Evolutionary conservation across 1,140 invertebrate genomes (phyloP).

Genomic region (Panagrolaimus sp.): DNA sequence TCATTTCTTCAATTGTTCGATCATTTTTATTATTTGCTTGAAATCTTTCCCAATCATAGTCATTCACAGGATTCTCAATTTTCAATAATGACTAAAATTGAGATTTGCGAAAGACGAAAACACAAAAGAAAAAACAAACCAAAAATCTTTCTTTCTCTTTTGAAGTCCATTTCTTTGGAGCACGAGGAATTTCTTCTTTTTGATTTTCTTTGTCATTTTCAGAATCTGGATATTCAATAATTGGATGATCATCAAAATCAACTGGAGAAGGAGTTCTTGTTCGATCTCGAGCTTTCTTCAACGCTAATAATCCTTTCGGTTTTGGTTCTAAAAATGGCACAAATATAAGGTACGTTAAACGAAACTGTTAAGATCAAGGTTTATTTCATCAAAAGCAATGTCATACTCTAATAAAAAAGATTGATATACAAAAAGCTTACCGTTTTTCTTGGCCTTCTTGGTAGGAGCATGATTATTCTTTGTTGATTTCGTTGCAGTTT

Average conservation of each 20-base stretch:
- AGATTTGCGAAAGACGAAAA: too few species aligned
- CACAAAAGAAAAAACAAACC: background rate
- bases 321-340: too few species aligned
- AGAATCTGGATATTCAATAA: background rate
- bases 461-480: background rate
- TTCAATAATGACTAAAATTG: background rate
- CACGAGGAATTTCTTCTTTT: too few species aligned
- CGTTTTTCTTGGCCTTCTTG: background rate
- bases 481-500: too few species aligned
- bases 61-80: background rate
- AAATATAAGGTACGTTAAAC: too few species aligned
- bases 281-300: background rate
- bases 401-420: too few species aligned
- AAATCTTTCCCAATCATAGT: slow-evolving; percentile 6
- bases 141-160: background rate
- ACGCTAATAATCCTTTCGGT: background rate
- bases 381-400: too few species aligned
- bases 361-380: too few species aligned
- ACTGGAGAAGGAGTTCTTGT: background rate
- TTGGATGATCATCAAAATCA: background rate
- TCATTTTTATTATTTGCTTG: too few species aligned
- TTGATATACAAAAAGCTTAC: too few species aligned
- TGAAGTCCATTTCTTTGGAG: slow-evolving; percentile 3
- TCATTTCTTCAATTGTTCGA: too few species aligned
- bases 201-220: background rate